Evolutionary conservation across 1,140 invertebrate genomes (phyloP), one percentile per base, ranked within the genome.

Genomic region (Thalassaphorura encarpata): DNA sequence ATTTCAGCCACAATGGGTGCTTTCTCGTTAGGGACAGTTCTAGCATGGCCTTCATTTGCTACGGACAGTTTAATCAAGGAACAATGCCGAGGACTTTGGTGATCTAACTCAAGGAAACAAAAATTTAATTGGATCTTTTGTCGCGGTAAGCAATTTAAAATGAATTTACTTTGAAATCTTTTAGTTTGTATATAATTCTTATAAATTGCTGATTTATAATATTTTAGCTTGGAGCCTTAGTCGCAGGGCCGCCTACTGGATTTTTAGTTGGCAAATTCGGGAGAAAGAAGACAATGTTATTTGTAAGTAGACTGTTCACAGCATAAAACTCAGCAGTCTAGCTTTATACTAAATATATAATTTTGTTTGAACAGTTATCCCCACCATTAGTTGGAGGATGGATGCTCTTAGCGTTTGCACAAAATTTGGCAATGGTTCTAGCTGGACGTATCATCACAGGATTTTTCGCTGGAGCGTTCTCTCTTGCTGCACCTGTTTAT

Each of bases 21-120:
- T 0, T 76, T 87, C 19, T 76, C 76, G 26, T 72, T 76, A 41
- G 83, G 83, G n/a, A 78, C 80, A 28, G 73, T 81, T 18, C 69
- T 89, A 3, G 84, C 78, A 19, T 91, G 86, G 83, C 81, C 85
- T 3, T 83, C 85, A 0, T 81, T 84, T 6, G 83, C 83, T 3
- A 73, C 80, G 40, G 78, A 80, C 1, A 77, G 81, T 60, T 73
- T 85, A 15, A 70, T 72, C 1, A 67, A 73, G 40, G 54, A 60
- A n/a, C n/a, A n/a, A n/a, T n/a, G n/a, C n/a, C 2, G 69, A 69
- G 26, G 69, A 74, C 48, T 83, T 83, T 66, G 62, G 70, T 43
- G 70, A 83, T 21, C 16, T 51, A 13, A 45, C 8, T 26, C 4
- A 24, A n/a, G 33, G 8, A 1, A 23, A 49, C 3, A 28, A 45